These are phyloP conservation scores for Plestiodon gilberti DNA, from an alignment of 2,113 vertebrate genomes.

Conservation along the genomic window DNA sequence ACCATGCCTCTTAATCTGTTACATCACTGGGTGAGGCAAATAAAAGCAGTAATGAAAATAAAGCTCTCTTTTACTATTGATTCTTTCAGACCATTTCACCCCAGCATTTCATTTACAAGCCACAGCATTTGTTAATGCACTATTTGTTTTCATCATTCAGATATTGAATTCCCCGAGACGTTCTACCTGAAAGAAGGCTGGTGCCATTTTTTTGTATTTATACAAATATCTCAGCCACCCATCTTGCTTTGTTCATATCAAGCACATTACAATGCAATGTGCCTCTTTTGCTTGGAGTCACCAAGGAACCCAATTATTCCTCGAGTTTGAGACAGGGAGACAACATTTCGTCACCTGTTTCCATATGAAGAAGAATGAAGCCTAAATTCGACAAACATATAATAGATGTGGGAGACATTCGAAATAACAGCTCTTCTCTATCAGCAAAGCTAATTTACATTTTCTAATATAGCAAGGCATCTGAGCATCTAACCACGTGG, in stretches of 20 bases:
- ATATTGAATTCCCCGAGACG: constrained; percentile 8
- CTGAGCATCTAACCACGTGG: constrained; percentile 10
- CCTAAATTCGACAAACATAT: neutral
- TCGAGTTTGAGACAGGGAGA: neutral
- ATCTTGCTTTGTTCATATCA: neutral
- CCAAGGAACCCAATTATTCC: neutral
- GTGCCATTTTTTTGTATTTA: neutral
- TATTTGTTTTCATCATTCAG: constrained; percentile 26
- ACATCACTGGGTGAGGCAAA: neutral
- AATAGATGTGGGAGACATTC: neutral
- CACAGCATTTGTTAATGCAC: neutral
- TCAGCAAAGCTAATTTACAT: constrained; percentile 37
- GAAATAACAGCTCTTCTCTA: neutral
- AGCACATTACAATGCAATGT: constrained; percentile 8
- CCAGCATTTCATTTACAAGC: constrained; percentile 21
- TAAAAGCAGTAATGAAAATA: constrained; percentile 15
- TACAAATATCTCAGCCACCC: neutral
- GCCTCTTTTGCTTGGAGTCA: neutral
- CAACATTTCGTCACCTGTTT: neutral
- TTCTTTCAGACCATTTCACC: constrained; percentile 23
- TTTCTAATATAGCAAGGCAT: constrained; percentile 37
- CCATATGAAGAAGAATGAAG: neutral
- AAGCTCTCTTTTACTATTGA: neutral
- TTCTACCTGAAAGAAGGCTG: neutral
- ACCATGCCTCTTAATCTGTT: neutral